A percentile compares a stretch with the other conserved stretches of the same genome.
Evolutionary conservation across 1,140 invertebrate genomes (phyloP).

Genomic region (Neelides sp.): DNA sequence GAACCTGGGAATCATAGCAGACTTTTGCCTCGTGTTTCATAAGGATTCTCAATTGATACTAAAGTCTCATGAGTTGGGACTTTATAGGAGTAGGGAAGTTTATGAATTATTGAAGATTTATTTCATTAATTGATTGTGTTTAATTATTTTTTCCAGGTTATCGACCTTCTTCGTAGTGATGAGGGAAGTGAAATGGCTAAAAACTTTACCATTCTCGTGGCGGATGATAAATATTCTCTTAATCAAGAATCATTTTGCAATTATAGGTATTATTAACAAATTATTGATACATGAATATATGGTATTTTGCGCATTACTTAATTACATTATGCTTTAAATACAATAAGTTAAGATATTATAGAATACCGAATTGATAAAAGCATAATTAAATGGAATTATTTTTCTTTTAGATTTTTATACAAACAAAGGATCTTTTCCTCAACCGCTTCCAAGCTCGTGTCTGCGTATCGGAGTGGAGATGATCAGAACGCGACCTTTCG

Average conservation of each 20-base stretch:
- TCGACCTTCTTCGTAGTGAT: constrained; percentile 1
- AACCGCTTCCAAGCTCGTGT: constrained; percentile 22
- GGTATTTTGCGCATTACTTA: not conserved
- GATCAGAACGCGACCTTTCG: not conserved
- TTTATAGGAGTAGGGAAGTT: too few relatives aligned
- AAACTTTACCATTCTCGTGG: constrained; percentile 14
- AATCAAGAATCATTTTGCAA: constrained; percentile 19
- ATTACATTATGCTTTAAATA: not conserved
- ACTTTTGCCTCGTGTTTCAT: constrained; percentile 69
- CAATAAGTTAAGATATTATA: not conserved
- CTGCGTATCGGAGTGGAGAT: constrained; percentile 1
- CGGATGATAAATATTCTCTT: constrained; percentile 13
- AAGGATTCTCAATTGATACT: too few relatives aligned
- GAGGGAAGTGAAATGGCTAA: constrained; percentile 5
- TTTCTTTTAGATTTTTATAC: constrained; percentile 25
- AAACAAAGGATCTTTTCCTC: constrained; percentile 25
- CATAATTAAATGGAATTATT: not conserved
- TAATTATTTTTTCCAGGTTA: constrained; percentile 1
- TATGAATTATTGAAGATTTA: too few relatives aligned
- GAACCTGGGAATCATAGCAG: constrained; percentile 64
- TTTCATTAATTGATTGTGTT: too few relatives aligned
- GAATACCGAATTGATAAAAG: not conserved
- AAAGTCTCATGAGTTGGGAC: too few relatives aligned
- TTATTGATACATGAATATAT: not conserved
- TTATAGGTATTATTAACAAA: constrained; percentile 21